Evolutionary conservation across 2,113 vertebrate genomes (phyloP).

Genomic region (Ramphastos sulfuratus): DNA sequence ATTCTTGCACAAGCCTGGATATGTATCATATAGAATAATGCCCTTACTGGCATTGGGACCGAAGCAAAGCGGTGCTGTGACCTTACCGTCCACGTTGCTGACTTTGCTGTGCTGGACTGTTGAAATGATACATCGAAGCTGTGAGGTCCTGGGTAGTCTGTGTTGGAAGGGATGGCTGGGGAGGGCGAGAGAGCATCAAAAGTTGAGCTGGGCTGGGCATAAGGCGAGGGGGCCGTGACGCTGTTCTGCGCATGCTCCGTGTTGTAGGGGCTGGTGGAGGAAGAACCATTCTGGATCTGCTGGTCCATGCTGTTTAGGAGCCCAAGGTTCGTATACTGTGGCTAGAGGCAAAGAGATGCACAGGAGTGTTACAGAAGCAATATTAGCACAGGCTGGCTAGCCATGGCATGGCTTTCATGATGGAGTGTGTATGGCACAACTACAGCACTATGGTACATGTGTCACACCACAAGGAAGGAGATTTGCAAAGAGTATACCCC

Average conservation of each 20-base stretch:
- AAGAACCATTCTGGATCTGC: constrained; percentile 95
- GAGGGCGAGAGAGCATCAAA: constrained; percentile 95
- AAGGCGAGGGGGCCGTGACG: constrained; percentile 93
- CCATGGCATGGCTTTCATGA: accelerated
- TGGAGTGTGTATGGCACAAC: neutral
- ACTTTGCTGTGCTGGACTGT: constrained; percentile 98
- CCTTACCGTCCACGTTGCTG: constrained; percentile 99
- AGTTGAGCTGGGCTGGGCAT: constrained; percentile 97
- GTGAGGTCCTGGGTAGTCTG: constrained; percentile 96
- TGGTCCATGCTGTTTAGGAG: constrained; percentile 99
- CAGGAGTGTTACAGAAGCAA: neutral
- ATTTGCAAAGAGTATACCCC: neutral
- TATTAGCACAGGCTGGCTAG: neutral
- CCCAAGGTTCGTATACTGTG: constrained; percentile 98
- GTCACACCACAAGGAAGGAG: neutral
- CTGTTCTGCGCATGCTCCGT: constrained; percentile 94
- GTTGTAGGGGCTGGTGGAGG: constrained; percentile 97
- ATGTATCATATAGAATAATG: neutral
- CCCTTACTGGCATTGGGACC: neutral
- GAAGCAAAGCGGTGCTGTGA: neutral
- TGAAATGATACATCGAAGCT: constrained; percentile 99
- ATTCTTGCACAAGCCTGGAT: neutral
- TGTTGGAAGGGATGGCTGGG: constrained; percentile 98
- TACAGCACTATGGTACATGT: accelerated
- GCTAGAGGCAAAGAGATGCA: constrained; percentile 73